Base-by-base conservation (phyloP, 2,888 invertebrate genomes). In the Agriopis aurantiaria region DNA sequence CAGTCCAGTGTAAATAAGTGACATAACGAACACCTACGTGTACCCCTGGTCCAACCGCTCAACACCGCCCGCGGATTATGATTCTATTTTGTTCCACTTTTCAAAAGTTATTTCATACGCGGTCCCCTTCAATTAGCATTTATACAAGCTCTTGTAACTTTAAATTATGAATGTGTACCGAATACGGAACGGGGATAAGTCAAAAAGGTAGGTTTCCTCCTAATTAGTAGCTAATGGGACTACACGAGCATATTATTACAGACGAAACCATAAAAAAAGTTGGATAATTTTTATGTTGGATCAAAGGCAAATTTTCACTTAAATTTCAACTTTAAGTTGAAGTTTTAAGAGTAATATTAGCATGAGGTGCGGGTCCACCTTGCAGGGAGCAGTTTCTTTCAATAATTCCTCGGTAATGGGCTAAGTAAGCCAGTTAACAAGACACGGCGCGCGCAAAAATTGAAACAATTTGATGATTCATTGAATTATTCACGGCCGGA, bases 391-490 rank as follows among this genome's bases (percentile, higher is more conserved):
- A 83, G 83, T 88, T 85, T 85, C 86, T 85, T 88, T 87, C 85
- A 89, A 88, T 88, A 88, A 88, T 88, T 86, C 76, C 72, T 78
- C 75, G 76, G 84, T 85, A 89, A 89, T 88, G 85, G 83, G 72
- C 82, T 83, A 87, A 89, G 87, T 89, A 87, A 87, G 86, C 83
- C 87, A 85, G 88, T 88, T 89, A 88, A 86, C 87, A 85, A 86
- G 85, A 82, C 81, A 82, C 85, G 84, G 79, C 74, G 75, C 80
- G 78, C 82, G 80, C 85, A 85, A 82, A 83, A 85, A 82, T 82
- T 82, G 79, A 82, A 80, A 81, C 82, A 82, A 80, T 82, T 85
- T 85, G 80, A 80, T 83, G 79, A 80, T 83, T 85, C 80, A 85
- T 85, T 87, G 82, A 85, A 85, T 87, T 83, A 86, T 84, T 86